These are phyloP conservation scores for Suillia variegata DNA, from an alignment of 2,888 invertebrate genomes.

Conservation along the genomic window DNA sequence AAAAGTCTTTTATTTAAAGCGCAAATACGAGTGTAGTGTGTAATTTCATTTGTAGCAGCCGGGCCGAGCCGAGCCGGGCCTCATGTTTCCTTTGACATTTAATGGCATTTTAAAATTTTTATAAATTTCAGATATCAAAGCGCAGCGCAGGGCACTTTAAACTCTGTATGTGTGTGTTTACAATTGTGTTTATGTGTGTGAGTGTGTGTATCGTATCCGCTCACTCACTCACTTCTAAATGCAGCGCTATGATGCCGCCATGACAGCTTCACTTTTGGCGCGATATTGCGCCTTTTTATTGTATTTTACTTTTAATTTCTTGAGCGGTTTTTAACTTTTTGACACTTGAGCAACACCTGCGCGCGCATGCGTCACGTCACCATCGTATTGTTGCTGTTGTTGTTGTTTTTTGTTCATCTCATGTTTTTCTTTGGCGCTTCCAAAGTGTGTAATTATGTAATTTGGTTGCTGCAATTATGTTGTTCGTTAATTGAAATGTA, in stretches of 20 bases:
- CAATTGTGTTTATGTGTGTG: too few relatives aligned
- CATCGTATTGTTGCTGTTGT: background rate
- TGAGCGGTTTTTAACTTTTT: background rate
- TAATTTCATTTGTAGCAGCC: too few relatives aligned
- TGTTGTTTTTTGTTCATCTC: too few relatives aligned
- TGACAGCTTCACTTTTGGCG: background rate
- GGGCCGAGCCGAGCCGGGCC: too few relatives aligned
- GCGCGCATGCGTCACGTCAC: background rate
- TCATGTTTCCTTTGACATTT: constrained; percentile 2
- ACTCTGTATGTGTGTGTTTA: background rate
- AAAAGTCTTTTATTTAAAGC: too few relatives aligned
- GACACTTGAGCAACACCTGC: constrained; percentile 3
- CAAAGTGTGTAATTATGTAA: constrained; percentile 46
- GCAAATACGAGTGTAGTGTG: too few relatives aligned
- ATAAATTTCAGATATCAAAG: too few relatives aligned
- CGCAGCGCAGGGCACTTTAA: background rate
- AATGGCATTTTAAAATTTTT: background rate
- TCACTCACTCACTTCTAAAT: background rate
- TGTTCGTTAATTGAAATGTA: constrained; percentile 54
- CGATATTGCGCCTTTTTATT: background rate
- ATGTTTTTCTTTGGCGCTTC: too few relatives aligned
- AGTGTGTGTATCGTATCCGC: background rate
- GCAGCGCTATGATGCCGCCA: background rate
- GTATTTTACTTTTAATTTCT: background rate
- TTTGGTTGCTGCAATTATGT: constrained; percentile 52